Evolutionary conservation across 2,113 vertebrate species (phyloP).

Genomic region (Sylvietta virens): DNA sequence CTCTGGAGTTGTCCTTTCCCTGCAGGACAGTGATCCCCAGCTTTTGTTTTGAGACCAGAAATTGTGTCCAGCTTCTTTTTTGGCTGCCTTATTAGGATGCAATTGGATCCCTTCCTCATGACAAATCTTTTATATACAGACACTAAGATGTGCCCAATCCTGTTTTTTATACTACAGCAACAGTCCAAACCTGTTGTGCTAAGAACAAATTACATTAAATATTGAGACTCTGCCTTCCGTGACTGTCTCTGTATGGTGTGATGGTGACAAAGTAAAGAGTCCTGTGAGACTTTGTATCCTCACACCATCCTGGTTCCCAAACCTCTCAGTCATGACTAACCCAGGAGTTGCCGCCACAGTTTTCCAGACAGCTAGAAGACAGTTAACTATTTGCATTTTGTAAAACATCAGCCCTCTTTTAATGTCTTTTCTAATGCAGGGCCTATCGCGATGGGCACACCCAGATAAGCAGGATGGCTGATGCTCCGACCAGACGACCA

Average conservation of each 20-base stretch:
- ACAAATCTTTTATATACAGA: neutral
- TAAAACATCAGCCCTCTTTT: neutral
- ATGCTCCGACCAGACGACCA: neutral
- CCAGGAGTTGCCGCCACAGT: neutral
- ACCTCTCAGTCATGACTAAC: neutral
- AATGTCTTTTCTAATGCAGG: constrained; percentile 36
- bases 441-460: neutral
- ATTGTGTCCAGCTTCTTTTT: neutral
- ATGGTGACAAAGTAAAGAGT: neutral
- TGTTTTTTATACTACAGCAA: neutral
- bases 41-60: neutral
- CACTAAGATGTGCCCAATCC: neutral
- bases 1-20: neutral
- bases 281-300: neutral
- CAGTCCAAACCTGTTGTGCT: neutral
- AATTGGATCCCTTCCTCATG: neutral
- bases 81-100: neutral
- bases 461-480: constrained; percentile 18
- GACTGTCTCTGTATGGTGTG: neutral
- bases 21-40: neutral
- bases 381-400: neutral
- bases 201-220: neutral
- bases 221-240: neutral
- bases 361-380: neutral
- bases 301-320: neutral